Base-by-base conservation (phyloP, 2,797 vertebrate species). In the Pyrocephalus nanus region DNA sequence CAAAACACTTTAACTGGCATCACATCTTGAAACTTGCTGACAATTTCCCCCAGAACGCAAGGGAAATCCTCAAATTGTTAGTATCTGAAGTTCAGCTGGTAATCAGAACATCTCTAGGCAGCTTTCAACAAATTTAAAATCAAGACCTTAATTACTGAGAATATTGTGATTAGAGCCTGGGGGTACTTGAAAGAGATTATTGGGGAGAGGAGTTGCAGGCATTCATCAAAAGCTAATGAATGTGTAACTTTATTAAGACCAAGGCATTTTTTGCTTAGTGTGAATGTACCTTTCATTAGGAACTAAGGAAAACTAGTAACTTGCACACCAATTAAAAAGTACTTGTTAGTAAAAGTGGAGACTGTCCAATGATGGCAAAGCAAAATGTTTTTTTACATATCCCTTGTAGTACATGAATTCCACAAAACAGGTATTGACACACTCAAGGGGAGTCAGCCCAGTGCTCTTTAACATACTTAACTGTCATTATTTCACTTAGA, bases 101-200 rank as follows among this genome's bases (percentile, higher is more conserved):
- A 81, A 66, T 92, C 81, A 79, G 91, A 89, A 67, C 18, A 69
- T 96, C n/a, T 88, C 27, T 57, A 84, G 86, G 83, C 92, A 75
- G 58, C 55, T 93, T 94, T 90, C 78, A 86, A 51, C 43, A 93
- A 76, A 94, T 82, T 89, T 51, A 48, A 85, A 95, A 95, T 93
- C 71, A 94, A 88, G 92, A 82, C 64, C 75, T 85, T 93, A 85
- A 85, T 93, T 95, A 89, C 71, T 76, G 51, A 85, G 86, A 85
- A 62, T 82, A 50, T 64, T 89, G 57, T 85, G 78, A 85, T 95
- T 85, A 76, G 74, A 82, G 60, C 86, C 89, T 73, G 23, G 51
- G 82, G 64, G 32, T 92, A 29, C 60, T 91, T 85, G 77, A 73
- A 86, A 48, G 78, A 83, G 51, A 51, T 88, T 81, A 58, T 4